Percentiles rank a stretch among this genome's conserved stretches.
Evolutionary conservation across 2,888 invertebrate genomes (phyloP).

Genomic region (Ametastegia equiseti): DNA sequence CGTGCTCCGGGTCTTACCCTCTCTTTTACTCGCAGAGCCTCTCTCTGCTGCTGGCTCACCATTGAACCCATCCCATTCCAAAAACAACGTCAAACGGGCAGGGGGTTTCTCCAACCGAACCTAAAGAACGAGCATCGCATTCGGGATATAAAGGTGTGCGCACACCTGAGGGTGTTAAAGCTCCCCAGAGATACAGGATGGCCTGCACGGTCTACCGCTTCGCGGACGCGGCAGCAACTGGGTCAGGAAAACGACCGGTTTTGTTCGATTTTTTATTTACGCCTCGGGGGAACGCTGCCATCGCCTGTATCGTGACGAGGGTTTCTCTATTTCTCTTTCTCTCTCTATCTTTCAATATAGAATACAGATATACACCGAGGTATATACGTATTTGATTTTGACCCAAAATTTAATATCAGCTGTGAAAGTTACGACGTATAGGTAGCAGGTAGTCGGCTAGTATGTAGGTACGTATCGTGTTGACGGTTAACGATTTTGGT

Average conservation of each 20-base stretch:
- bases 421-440: slow-evolving; percentile 3
- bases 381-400: slow-evolving; percentile 14
- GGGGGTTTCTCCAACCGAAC: slow-evolving; percentile 21
- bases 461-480: slow-evolving; percentile 1
- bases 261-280: slow-evolving; percentile 42
- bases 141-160: slow-evolving; percentile 39
- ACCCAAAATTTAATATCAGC: slow-evolving; percentile 4
- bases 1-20: slow-evolving; percentile 2
- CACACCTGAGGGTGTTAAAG: slow-evolving; percentile 46
- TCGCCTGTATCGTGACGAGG: slow-evolving; percentile 39
- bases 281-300: slow-evolving; percentile 35
- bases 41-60: not conserved
- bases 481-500: slow-evolving; percentile 28
- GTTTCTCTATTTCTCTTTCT: not conserved
- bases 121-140: slow-evolving; percentile 41
- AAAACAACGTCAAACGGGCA: slow-evolving; percentile 43
- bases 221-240: slow-evolving; percentile 35
- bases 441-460: not conserved
- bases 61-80: slow-evolving; percentile 25
- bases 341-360: slow-evolving; percentile 27
- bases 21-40: not conserved
- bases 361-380: not conserved
- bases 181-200: slow-evolving; percentile 46
- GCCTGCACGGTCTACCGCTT: slow-evolving; percentile 41
- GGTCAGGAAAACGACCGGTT: slow-evolving; percentile 46